Percentiles rank a stretch among this genome's conserved stretches.
Evolutionary conservation across 64 coral and sea anemone genomes (phyloP).

Genomic region (Acropora tenuis): DNA sequence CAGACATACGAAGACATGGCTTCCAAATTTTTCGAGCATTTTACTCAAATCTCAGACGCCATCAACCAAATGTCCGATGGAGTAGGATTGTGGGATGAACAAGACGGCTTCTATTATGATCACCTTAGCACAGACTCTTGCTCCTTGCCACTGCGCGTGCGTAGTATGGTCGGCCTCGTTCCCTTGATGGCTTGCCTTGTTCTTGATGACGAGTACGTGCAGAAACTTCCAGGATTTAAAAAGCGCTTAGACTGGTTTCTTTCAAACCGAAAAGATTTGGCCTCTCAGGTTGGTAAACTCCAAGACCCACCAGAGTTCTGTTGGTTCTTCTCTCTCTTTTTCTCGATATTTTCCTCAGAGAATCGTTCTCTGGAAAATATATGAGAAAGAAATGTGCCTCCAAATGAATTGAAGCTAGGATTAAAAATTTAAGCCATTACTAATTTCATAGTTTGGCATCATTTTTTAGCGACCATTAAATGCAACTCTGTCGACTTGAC

Average conservation of each 20-base stretch:
- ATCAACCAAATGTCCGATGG: slow-evolving; percentile 98
- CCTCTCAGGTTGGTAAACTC: slow-evolving; percentile 68
- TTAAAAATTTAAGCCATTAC: too few relatives aligned
- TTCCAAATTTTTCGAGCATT: slow-evolving; percentile 97
- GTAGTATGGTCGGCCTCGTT: slow-evolving; percentile 87
- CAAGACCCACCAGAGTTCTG: too few relatives aligned
- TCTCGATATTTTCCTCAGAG: too few relatives aligned
- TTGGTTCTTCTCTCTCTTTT: neutral
- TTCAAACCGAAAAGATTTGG: slow-evolving; percentile 80
- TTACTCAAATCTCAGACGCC: slow-evolving; percentile 90
- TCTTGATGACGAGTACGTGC: slow-evolving; percentile 81
- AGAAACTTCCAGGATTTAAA: slow-evolving; percentile 85
- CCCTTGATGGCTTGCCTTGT: slow-evolving; percentile 84
- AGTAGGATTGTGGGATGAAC: slow-evolving; percentile 80
- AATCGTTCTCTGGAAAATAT: too few relatives aligned
- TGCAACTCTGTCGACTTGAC: too few relatives aligned
- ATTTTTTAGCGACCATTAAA: too few relatives aligned
- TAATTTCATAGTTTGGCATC: too few relatives aligned
- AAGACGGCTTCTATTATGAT: slow-evolving; percentile 96
- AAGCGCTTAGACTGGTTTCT: slow-evolving; percentile 92
- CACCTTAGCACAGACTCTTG: slow-evolving; percentile 61
- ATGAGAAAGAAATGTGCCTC: too few relatives aligned
- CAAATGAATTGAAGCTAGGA: too few relatives aligned
- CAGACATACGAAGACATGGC: slow-evolving; percentile 95
- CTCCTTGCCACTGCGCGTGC: slow-evolving; percentile 71